Conservation (phyloP, 2,113 vertebrate species). For the Engraulis encrasicolus region DNA sequence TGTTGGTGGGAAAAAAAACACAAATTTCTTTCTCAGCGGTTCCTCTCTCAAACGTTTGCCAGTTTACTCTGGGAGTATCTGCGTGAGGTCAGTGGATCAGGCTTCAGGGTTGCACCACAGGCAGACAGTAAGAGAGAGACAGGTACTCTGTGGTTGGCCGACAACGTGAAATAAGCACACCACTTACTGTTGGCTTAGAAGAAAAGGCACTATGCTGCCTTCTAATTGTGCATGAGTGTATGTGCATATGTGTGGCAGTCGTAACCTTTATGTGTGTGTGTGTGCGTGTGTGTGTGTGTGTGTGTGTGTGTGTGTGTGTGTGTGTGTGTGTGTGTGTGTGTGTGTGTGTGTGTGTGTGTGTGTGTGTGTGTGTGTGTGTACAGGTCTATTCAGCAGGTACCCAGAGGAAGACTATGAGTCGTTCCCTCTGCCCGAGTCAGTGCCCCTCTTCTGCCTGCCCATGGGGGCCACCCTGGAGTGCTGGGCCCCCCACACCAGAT, state of each 20-base stretch:
- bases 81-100: background rate
- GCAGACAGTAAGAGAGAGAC: background rate
- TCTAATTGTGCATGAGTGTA: background rate
- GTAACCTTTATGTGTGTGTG: background rate
- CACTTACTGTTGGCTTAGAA: background rate
- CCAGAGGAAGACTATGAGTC: conserved; percentile 95
- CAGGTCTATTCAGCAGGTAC: conserved; percentile 94
- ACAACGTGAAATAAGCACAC: background rate
- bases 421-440: conserved; percentile 95
- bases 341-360: background rate
- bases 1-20: conserved; percentile 4
- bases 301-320: background rate
- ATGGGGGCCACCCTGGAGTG: conserved; percentile 97
- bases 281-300: conserved; percentile 62
- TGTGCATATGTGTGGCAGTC: too few species aligned
- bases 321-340: background rate
- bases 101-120: background rate
- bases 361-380: conserved; percentile 63
- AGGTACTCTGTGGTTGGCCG: background rate
- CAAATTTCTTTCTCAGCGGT: background rate
- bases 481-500: conserved; percentile 95
- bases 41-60: background rate
- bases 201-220: background rate
- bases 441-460: conserved; percentile 97
- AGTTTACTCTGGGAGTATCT: background rate